These are phyloP conservation scores for Empis stercorea DNA, from an alignment of 2,888 invertebrate genomes.

Conservation along the genomic window DNA sequence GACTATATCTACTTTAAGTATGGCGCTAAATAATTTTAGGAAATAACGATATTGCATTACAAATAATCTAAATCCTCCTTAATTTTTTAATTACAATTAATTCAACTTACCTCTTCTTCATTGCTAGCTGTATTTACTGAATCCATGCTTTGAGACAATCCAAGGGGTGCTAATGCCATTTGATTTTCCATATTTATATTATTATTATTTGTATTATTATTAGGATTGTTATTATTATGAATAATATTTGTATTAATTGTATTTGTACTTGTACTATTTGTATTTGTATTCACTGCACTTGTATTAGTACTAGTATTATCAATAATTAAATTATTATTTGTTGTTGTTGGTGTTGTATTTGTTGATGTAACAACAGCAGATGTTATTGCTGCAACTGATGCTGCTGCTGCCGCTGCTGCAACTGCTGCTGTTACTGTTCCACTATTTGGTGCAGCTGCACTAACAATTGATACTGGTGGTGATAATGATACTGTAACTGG, in stretches of 20 bases:
- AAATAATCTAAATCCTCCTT: too few relatives aligned
- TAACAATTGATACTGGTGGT: conserved; percentile 1
- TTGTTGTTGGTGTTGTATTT: conserved; percentile 14
- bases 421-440: conserved; percentile 13
- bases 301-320: conserved; percentile 12
- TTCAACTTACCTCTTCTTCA: conserved; percentile 84
- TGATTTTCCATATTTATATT: conserved; percentile 34
- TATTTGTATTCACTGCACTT: conserved; percentile 11
- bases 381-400: conserved; percentile 21
- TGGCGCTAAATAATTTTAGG: too few relatives aligned
- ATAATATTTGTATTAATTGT: conserved; percentile 10
- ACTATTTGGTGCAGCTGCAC: conserved; percentile 5
- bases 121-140: conserved; percentile 90
- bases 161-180: conserved; percentile 53
- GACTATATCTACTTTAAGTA: too few relatives aligned
- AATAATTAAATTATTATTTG: conserved; percentile 13
- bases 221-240: conserved; percentile 15
- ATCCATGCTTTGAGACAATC: conserved; percentile 94
- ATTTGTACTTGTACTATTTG: conserved; percentile 11
- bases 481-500: conserved; percentile 8
- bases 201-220: conserved; percentile 21
- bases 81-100: too few relatives aligned
- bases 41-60: too few relatives aligned
- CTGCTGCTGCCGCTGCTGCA: conserved; percentile 15
- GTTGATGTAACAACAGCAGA: conserved; percentile 17